A percentile compares a stretch with the other conserved stretches of the same genome.
phyloP scores from a whole-genome alignment of 1,140 invertebrate genomes.

The Antheraea pernyi region DNA sequence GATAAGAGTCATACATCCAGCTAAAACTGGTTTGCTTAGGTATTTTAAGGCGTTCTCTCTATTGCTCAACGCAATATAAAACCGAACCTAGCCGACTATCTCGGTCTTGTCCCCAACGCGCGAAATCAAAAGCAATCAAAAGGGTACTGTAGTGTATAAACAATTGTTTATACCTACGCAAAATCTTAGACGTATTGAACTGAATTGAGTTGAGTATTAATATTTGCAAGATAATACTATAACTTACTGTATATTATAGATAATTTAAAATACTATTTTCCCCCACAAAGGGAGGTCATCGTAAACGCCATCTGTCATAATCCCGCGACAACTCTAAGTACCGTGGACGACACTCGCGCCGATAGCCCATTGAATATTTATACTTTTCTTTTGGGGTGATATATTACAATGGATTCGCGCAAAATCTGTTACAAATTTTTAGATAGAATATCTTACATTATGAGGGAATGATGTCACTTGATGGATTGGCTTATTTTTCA shows the following conservation, averaged over 20 bases:
- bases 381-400: constrained; percentile 8
- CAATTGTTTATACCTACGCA: too few relatives aligned
- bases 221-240: too few relatives aligned
- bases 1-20: too few relatives aligned
- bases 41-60: too few relatives aligned
- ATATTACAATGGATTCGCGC: constrained; percentile 20
- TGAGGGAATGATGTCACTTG: constrained; percentile 20
- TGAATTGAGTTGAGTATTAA: too few relatives aligned
- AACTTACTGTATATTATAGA: background rate
- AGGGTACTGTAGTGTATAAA: too few relatives aligned
- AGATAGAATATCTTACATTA: constrained; percentile 18
- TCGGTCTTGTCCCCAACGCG: too few relatives aligned
- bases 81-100: too few relatives aligned
- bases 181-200: too few relatives aligned
- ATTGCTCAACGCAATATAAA: too few relatives aligned
- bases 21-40: too few relatives aligned
- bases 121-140: too few relatives aligned
- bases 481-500: constrained; percentile 20
- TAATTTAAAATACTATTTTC: constrained; percentile 27
- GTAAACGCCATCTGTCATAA: constrained; percentile 47
- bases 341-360: constrained; percentile 29
- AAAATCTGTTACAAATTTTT: constrained; percentile 42
- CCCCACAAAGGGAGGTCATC: constrained; percentile 10
- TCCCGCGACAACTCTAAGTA: constrained; percentile 30
- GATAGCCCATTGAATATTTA: constrained; percentile 42